Evolutionary conservation across 2,113 vertebrate species (phyloP).

Genomic region (Trematomus loennbergii): DNA sequence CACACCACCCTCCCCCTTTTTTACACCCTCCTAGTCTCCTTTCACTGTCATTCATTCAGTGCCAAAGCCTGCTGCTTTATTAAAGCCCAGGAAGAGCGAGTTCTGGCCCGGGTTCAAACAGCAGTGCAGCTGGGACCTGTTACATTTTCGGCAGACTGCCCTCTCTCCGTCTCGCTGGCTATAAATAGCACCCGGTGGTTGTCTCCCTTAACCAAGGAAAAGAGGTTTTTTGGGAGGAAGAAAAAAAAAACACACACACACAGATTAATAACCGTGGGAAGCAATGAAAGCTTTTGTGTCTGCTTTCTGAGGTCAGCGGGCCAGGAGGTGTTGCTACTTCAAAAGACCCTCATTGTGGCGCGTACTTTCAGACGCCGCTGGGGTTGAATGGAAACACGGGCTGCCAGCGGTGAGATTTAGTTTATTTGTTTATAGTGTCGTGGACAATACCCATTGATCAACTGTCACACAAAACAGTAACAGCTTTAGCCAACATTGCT

Average conservation of each 20-base stretch:
- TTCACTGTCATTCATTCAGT: conserved; percentile 95
- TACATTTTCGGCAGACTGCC: conserved; percentile 98
- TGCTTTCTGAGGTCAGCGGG: conserved; percentile 77
- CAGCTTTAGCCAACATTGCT: too few species aligned
- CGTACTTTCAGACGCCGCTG: conserved; percentile 39
- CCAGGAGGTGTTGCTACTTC: conserved; percentile 77
- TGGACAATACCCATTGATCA: too few species aligned
- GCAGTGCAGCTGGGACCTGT: conserved; percentile 98
- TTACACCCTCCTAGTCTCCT: conserved; percentile 68
- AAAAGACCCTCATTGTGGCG: conserved; percentile 65
- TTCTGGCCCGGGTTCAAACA: conserved; percentile 97
- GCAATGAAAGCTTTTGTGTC: conserved; percentile 76
- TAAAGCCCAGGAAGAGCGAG: conserved; percentile 83
- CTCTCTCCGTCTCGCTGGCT: conserved; percentile 87
- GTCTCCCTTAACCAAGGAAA: conserved; percentile 94
- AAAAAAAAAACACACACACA: conserved; percentile 56
- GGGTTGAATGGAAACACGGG: conserved; percentile 45
- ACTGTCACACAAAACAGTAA: too few species aligned
- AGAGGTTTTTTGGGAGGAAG: conserved; percentile 81
- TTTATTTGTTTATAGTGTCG: too few species aligned
- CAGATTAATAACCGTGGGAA: conserved; percentile 99
- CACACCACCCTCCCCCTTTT: conserved; percentile 12
- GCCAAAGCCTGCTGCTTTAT: conserved; percentile 95
- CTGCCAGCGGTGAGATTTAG: conserved; percentile 33
- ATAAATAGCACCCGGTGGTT: conserved; percentile 93